phyloP scores from a whole-genome alignment of 2,888 invertebrate genomes.

The Drosophila tripunctata region DNA sequence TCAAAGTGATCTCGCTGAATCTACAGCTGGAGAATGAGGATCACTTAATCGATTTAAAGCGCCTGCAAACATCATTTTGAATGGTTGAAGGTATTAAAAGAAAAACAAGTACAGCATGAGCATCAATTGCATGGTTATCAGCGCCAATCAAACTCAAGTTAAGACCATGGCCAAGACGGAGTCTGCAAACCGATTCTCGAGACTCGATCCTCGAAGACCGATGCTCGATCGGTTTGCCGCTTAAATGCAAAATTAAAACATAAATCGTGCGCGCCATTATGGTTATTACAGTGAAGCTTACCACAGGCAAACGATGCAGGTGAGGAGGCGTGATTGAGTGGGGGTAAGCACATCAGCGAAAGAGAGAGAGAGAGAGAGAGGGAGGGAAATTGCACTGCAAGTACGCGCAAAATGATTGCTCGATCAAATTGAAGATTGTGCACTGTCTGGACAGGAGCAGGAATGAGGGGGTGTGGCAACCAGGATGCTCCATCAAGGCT shows the following conservation, averaged over 20 bases:
- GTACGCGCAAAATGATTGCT: conserved; percentile 77
- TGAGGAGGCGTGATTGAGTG: conserved; percentile 63
- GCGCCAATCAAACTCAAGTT: conserved; percentile 76
- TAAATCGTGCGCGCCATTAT: conserved; percentile 82
- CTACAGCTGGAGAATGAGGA: conserved; percentile 49
- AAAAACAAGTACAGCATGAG: conserved; percentile 28
- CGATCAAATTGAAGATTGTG: conserved; percentile 68
- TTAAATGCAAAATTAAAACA: conserved; percentile 83
- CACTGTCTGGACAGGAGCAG: conserved; percentile 17
- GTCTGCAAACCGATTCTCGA: background rate
- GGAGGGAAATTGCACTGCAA: conserved; percentile 26
- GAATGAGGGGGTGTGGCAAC: background rate
- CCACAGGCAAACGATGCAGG: conserved; percentile 30
- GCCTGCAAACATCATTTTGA: conserved; percentile 72
- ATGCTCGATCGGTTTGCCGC: conserved; percentile 29
- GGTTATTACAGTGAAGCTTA: conserved; percentile 77
- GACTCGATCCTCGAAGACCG: background rate
- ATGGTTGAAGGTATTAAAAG: conserved; percentile 26
- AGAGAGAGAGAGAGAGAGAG: background rate
- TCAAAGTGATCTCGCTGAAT: background rate
- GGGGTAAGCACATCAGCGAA: conserved; percentile 40
- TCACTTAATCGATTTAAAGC: conserved; percentile 79
- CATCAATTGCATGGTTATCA: conserved; percentile 77
- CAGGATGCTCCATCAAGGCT: conserved; percentile 35
- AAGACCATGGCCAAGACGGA: conserved; percentile 47